Evolutionary conservation across 2,113 vertebrate species (phyloP), one percentile per base, ranked within the genome.

Genomic region (Amphilophus citrinellus): DNA sequence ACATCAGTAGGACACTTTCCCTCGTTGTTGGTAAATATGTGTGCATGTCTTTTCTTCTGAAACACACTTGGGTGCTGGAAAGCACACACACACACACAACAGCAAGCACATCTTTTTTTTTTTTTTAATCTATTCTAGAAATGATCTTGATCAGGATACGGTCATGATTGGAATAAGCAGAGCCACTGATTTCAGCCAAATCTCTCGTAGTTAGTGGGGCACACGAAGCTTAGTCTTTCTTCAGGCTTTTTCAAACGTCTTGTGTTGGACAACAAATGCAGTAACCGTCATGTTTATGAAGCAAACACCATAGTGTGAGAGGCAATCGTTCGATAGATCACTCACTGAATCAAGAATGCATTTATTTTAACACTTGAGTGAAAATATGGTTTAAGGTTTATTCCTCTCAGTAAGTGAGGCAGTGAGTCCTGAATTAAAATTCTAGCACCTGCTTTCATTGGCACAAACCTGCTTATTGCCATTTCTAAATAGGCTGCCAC

Each of bases 261-360:
- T 83, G 47, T 77, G 47, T 77, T 77, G 85, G 75, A 85, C 89
- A 92, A 80, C 76, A 85, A 68, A 84, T 81, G 68, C 79, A 83
- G 22, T 35, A 39, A 71, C 24, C 24, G 62, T 53, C 84, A 61
- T 90, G 79, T 82, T 89, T 80, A 77, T 22, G 9, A 59, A 66
- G 79, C 44, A 79, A 61, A 68, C 57, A 63, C 32, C 18, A 27
- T 11, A 20, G 27, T 62, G 53, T 47, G 73, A 76, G 32, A 24
- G 22, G 58, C 18, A 22, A 79, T 35, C 32, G 4, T 53, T 8
- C 30, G 30, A 30, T 5, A 56, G 32, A 76, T 84, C 65, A 75
- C 30, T 81, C 56, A 61, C 35, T n/a, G 24, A 61, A 56, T 79
- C 53, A 78, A 60, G 20, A 66, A 57, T 20, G 42, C 65, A 62